Evolutionary conservation across 2,113 vertebrate species (phyloP), one percentile per base, ranked within the genome.

Genomic region (Oryzias melastigma): DNA sequence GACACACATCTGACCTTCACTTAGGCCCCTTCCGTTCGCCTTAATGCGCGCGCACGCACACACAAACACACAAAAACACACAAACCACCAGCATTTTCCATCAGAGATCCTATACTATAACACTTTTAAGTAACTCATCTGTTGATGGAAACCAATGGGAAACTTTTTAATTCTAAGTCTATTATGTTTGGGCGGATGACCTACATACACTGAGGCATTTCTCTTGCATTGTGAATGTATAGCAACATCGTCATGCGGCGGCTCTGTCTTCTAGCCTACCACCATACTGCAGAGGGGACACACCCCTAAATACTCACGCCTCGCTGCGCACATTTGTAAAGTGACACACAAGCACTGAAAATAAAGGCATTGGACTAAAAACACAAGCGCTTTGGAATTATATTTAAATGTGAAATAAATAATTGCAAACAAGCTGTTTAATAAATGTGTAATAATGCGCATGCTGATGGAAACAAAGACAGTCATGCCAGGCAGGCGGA

Each of bases 231-330:
- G 64, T 62, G 77, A 74, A 81, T 76, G 58, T 77, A 70, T 69
- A 74, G 67, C 61, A 74, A 63, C 74, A 73, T 64, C 63, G 68
- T 75, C 75, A 78, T 75, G 74, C 83, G 61, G 76, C 78, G 64
- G 64, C 66, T 61, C 66, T 6, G 70, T 70, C 47, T 57, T 45
- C 51, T 64, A 86, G 82, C 86, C 86, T 88, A 88, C 86, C 86
- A 85, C 59, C 17, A 77, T 78, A 79, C 86, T 75, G 89, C 89
- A 86, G 87, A 81, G 83, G 55, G 52, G 86, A 90, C 86, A 90
- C 89, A 88, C 87, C 89, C 83, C 87, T 89, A 22, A 5, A 58
- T 3, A 54, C 76, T 44, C 80, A 82, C 80, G 77, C 86, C 65
- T 70, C 77, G 57, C 67, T 78, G 85, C 80, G 83, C 80, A 81